Evolutionary conservation across 2,113 vertebrate species (phyloP), one percentile per base, ranked within the genome.

Genomic region (Trochalopteron elliotii): DNA sequence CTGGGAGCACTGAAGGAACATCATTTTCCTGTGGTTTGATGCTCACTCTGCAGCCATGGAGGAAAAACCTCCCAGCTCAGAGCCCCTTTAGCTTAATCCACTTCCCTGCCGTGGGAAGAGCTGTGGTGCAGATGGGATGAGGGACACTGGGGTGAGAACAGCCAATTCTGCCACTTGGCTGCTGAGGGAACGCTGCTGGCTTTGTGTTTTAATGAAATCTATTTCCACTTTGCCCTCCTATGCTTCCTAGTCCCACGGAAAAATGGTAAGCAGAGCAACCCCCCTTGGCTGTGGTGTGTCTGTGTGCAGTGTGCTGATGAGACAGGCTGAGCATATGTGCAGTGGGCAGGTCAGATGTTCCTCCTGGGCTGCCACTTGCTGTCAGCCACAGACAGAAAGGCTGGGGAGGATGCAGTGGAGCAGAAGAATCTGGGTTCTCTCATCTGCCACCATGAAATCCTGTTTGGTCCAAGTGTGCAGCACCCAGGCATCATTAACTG

Each of bases 201-300:
- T 52, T 12, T 22, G 59, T 76, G 55, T 83, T 79, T 33, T 86
- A 89, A 79, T 83, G 37, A 90, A 44, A 22, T 70, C 4, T 91
- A 3, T 96, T 95, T 93, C 90, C 94, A 37, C 83, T 97, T 98
- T 97, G 97, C 97, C 98, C 93, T 98, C 97, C 98, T 93, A 98
- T 98, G 99, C 99, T 97, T 98, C 96, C 98, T 97, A 99, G 99
- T 99, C 98, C 49, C 99, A 99, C 60, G 99, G 99, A 97, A 99
- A 99, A 98, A 99, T 99, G 99, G 99, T 99, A 99, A 99, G 99
- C 98, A 70, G 90, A 96, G 94, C 75, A 81, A 47, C 22, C 14
- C 0, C 44, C 7, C 2, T 15, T 47, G 15, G 59, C 67, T 92
- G 67, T 78, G 1, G 1, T 40, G 85, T 70, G 93, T 83, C 10